These are phyloP conservation scores for Conomelus anceps DNA, from an alignment of 2,888 invertebrate species.

Conservation along the genomic window DNA sequence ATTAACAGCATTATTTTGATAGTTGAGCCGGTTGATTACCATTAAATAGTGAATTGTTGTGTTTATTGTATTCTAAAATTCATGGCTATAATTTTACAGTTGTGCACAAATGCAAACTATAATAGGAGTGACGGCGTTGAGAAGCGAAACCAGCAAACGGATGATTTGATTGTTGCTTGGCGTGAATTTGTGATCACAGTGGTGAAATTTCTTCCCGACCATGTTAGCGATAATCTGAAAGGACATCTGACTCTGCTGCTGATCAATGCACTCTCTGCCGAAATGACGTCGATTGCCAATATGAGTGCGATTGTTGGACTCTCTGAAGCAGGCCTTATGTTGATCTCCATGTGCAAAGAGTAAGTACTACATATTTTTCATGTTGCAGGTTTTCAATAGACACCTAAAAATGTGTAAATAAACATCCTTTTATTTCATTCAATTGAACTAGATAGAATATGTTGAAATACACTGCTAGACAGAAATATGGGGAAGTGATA, in stretches of 20 bases:
- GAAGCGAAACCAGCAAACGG: conserved; percentile 3
- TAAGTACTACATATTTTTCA: not conserved
- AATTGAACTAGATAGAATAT: too few relatives aligned
- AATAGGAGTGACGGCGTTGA: not conserved
- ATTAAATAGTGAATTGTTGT: too few relatives aligned
- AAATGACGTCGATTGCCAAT: not conserved
- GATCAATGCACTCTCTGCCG: not conserved
- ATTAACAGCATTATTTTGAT: too few relatives aligned
- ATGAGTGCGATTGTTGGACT: not conserved
- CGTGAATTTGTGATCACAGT: conserved; percentile 14
- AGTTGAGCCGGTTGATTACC: too few relatives aligned
- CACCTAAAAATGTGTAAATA: too few relatives aligned
- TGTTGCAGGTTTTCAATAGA: too few relatives aligned
- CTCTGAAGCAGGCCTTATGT: conserved; percentile 8
- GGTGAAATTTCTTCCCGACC: conserved; percentile 18
- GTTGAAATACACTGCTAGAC: too few relatives aligned
- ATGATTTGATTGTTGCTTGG: conserved; percentile 13
- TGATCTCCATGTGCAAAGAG: not conserved
- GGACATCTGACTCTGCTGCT: not conserved
- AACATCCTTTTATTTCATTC: too few relatives aligned
- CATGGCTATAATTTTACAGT: too few relatives aligned
- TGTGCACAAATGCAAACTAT: conserved; percentile 12
- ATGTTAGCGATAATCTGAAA: not conserved
- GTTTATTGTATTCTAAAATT: too few relatives aligned
- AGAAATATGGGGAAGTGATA: too few relatives aligned